Base-by-base conservation (phyloP, 2,888 invertebrate genomes). In the Meteorus cinctellus region DNA sequence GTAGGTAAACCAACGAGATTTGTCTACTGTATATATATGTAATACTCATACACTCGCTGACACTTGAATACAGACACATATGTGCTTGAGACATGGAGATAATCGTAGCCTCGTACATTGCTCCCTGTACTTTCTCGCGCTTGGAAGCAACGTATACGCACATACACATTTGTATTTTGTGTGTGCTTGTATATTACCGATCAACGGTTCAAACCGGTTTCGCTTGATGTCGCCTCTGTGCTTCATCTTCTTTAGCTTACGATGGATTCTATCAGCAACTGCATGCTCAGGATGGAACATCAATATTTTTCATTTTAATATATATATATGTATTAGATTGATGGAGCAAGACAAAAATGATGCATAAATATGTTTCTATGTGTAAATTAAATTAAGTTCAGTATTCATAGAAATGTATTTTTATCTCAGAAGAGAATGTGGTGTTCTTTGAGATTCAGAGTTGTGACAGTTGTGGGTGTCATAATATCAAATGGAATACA, bases 161-260 rank as follows among this genome's bases (percentile, higher is more conserved):
- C 45, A 67, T 34, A 41, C 19, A 16, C 51, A 48, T n/a, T n/a
- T 41, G 1, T 19, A 41, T 19, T 31, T 36, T 31, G 45, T 59
- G 27, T 60, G 24, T 36, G 34, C 41, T 19, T 72, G 72, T 60
- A 31, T 63, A 60, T 31, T 45, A 71, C 70, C 78, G 81, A 78
- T 80, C 79, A 82, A 81, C 82, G 80, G 82, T 82, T 81, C 68
- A 81, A 82, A 82, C 82, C 81, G 81, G 82, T 82, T 81, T 78
- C 31, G 2, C 51, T 24, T 69, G 62, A 34, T 71, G 76, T 76
- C 79, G 74, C 75, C 74, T 67, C 69, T 65, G 75, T 69, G 48
- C 75, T 67, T 66, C 65, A 48, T 60, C 75, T 51, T 45, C 27
- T 19, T 19, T 19, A 8, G n/a, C 8, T 19, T 19, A 55, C 19